Percentiles rank a stretch among this genome's conserved stretches.
Conservation (phyloP, 2,888 invertebrate species). For the Xanthorhoe spadicearia region DNA sequence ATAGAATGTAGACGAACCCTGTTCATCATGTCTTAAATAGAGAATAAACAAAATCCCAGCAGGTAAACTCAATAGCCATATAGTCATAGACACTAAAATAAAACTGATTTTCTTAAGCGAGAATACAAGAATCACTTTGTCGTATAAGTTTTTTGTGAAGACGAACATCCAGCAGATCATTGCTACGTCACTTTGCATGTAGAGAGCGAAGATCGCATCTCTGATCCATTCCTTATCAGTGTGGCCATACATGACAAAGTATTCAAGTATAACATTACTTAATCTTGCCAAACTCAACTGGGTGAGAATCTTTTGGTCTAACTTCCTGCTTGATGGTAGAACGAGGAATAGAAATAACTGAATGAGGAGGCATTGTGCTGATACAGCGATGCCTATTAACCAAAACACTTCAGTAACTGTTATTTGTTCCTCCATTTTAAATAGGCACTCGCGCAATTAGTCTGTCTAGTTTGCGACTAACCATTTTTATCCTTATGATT, state of each 20-base stretch:
- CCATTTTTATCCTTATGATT: background rate
- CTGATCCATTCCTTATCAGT: conserved; percentile 14
- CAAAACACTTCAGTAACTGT: background rate
- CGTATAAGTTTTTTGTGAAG: conserved; percentile 68
- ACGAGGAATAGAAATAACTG: conserved; percentile 53
- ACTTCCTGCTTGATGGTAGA: conserved; percentile 57
- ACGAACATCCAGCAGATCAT: conserved; percentile 67
- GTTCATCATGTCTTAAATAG: background rate
- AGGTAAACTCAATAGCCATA: conserved; percentile 59
- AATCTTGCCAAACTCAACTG: conserved; percentile 63
- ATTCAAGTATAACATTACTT: conserved; percentile 58
- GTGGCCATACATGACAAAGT: conserved; percentile 31
- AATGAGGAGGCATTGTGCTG: conserved; percentile 41
- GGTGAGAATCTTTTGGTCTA: conserved; percentile 63
- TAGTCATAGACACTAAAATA: conserved; percentile 42
- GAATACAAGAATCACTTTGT: conserved; percentile 66
- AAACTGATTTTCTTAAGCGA: conserved; percentile 49
- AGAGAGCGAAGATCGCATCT: conserved; percentile 47
- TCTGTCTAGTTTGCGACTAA: background rate
- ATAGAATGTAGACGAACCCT: conserved; percentile 44
- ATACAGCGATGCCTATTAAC: conserved; percentile 8
- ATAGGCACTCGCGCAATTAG: conserved; percentile 3
- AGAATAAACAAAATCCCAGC: conserved; percentile 53
- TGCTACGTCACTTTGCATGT: conserved; percentile 60
- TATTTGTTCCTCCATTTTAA: conserved; percentile 13